phyloP scores from a whole-genome alignment of 2,888 invertebrate species.

The Melanargia galathea region DNA sequence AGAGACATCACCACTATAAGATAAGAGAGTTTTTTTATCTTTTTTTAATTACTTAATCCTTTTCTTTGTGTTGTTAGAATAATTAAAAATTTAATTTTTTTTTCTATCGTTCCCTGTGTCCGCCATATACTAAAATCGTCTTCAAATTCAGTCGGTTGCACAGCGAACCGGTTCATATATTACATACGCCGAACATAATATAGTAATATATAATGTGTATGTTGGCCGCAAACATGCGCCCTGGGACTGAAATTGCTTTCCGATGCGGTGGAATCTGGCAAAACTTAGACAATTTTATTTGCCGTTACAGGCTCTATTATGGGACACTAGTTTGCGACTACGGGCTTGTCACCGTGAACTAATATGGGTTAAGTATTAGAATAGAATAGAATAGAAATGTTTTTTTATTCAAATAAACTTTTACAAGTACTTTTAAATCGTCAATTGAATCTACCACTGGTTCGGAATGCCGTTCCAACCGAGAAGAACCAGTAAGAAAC shows the following conservation, averaged over 20 bases:
- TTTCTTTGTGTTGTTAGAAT: too few species aligned
- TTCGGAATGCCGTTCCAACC: too few species aligned
- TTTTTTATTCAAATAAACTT: too few species aligned
- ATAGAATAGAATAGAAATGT: too few species aligned
- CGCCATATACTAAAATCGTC: neutral
- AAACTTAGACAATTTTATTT: constrained; percentile 10
- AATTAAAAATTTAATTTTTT: constrained; percentile 14
- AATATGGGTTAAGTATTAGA: too few species aligned
- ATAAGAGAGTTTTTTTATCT: too few species aligned
- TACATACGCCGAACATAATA: constrained; percentile 8
- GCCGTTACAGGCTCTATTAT: neutral
- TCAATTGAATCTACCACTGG: too few species aligned
- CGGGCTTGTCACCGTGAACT: neutral
- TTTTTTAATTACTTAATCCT: neutral
- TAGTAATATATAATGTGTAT: constrained; percentile 13
- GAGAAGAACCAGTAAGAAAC: too few species aligned
- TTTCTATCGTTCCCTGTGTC: constrained; percentile 11
- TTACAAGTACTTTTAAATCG: too few species aligned
- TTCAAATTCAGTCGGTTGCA: constrained; percentile 24
- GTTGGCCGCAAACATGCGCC: constrained; percentile 16
- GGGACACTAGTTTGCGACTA: neutral
- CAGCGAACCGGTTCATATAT: constrained; percentile 20
- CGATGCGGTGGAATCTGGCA: constrained; percentile 21
- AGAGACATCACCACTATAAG: too few species aligned
- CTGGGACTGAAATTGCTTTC: constrained; percentile 33